Conservation (phyloP, 2,113 vertebrate genomes). For the Bungarus multicinctus region DNA sequence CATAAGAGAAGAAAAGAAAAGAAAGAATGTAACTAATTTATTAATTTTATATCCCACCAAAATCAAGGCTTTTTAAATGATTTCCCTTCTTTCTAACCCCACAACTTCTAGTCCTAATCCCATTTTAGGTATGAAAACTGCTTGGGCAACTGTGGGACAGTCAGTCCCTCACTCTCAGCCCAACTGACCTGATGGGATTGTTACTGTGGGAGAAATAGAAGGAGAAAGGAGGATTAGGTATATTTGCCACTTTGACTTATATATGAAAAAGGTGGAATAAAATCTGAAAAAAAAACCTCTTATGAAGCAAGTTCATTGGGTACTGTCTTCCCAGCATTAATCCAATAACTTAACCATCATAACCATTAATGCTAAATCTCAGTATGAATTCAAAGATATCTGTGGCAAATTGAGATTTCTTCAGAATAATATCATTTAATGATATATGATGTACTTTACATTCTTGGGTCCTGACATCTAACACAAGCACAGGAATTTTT, state of each 20-base stretch:
- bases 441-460: neutral
- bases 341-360: neutral
- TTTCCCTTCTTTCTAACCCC: neutral
- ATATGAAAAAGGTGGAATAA: neutral
- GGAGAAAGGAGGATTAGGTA: neutral
- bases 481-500: neutral
- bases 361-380: neutral
- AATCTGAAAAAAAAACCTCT: neutral
- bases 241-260: neutral
- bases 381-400: neutral
- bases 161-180: too few relatives aligned
- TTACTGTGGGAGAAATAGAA: neutral
- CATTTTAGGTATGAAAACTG: neutral
- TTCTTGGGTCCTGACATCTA: neutral
- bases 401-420: neutral
- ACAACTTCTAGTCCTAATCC: neutral
- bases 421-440: neutral
- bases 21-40: neutral
- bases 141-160: too few relatives aligned
- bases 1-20: neutral
- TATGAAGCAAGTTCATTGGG: neutral
- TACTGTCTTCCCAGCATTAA: neutral
- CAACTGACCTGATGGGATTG: too few relatives aligned
- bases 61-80: neutral
- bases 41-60: neutral